phyloP scores from a whole-genome alignment of 2,888 invertebrate species.

The Entomobrya proxima region DNA sequence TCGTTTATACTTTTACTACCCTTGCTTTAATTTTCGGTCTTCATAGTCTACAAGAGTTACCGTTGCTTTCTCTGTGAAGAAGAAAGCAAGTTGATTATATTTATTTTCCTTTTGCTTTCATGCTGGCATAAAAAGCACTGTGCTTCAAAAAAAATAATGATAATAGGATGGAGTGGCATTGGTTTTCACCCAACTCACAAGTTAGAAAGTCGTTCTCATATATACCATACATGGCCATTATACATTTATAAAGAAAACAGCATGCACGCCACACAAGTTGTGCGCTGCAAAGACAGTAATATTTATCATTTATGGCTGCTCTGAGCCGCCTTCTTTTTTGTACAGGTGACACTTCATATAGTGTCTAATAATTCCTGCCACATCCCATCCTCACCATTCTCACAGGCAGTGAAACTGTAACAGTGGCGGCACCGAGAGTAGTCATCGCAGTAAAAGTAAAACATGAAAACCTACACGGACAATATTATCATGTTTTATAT shows the following conservation, averaged over 20 bases:
- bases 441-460: neutral
- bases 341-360: conserved; percentile 52
- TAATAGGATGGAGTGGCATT: conserved; percentile 47
- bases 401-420: neutral
- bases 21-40: conserved; percentile 48
- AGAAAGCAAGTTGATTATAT: conserved; percentile 15
- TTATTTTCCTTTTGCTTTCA: conserved; percentile 38
- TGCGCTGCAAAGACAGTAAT: conserved; percentile 44
- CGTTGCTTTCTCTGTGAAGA: conserved; percentile 12
- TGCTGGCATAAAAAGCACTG: neutral
- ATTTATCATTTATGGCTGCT: conserved; percentile 68
- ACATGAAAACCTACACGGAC: neutral
- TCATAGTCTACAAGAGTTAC: neutral
- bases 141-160: conserved; percentile 24
- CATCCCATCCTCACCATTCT: conserved; percentile 36
- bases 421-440: neutral
- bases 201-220: neutral
- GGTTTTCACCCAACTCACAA: conserved; percentile 25
- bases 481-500: neutral
- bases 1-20: conserved; percentile 33
- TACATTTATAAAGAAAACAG: neutral
- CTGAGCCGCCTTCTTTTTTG: conserved; percentile 49
- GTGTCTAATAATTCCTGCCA: conserved; percentile 68
- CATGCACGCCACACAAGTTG: neutral
- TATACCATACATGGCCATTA: neutral